phyloP scores from a whole-genome alignment of 2,888 invertebrate species.

The Stegana nigrithorax region DNA sequence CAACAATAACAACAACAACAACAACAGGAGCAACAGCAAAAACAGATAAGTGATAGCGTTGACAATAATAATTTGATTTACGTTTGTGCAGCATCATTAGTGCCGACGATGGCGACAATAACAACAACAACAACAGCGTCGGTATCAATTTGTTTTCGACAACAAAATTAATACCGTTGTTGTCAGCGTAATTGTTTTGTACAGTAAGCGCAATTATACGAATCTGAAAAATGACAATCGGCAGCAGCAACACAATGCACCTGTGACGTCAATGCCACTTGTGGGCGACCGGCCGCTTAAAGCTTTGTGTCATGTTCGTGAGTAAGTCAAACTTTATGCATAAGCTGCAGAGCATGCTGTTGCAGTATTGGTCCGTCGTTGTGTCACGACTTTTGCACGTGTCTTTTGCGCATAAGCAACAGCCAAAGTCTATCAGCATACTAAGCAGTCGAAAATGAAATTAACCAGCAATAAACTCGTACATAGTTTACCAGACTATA shows the following conservation, averaged over 20 bases:
- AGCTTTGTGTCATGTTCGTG: not conserved
- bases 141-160: constrained; percentile 32
- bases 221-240: not conserved
- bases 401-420: not conserved
- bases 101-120: constrained; percentile 22
- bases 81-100: constrained; percentile 7
- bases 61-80: not conserved
- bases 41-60: not conserved
- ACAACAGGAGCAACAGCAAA: not conserved
- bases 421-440: not conserved
- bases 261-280: constrained; percentile 8
- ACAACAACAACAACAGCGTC: constrained; percentile 1
- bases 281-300: not conserved
- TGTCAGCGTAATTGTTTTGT: constrained; percentile 7
- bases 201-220: not conserved
- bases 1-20: not conserved
- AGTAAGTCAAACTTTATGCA: not conserved
- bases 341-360: not conserved
- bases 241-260: not conserved
- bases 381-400: constrained; percentile 49
- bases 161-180: constrained; percentile 32
- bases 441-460: too few species aligned
- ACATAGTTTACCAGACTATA: too few species aligned
- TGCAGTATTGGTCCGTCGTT: constrained; percentile 30
- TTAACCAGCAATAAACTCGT: too few species aligned